Evolutionary conservation across 2,797 vertebrate species (phyloP).

Genomic region (Alcedo atthis): DNA sequence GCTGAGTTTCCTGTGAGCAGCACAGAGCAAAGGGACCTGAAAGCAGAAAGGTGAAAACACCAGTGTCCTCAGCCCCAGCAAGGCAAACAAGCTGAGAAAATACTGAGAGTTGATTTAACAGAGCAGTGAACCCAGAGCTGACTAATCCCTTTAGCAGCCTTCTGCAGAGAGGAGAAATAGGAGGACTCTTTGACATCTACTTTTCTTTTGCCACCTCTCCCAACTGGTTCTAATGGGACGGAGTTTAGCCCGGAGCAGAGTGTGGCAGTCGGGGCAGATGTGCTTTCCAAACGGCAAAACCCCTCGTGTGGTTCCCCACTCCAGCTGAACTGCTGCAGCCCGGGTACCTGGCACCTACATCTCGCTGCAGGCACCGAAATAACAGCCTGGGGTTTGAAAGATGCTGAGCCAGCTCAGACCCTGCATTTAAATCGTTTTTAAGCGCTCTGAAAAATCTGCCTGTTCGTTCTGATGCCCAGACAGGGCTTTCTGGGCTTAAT

Average conservation of each 20-base stretch:
- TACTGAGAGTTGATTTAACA: conserved; percentile 61
- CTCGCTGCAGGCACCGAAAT: conserved; percentile 40
- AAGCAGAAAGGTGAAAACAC: conserved; percentile 63
- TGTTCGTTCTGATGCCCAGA: conserved; percentile 47
- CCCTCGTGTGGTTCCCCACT: accelerated
- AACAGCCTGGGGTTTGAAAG: conserved; percentile 49
- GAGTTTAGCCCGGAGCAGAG: background rate
- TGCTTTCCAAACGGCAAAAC: background rate
- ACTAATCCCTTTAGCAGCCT: conserved; percentile 48
- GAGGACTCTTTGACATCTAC: conserved; percentile 1
- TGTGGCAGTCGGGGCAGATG: background rate
- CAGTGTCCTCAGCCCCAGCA: conserved; percentile 46
- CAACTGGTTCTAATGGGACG: background rate
- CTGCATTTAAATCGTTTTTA: conserved; percentile 36
- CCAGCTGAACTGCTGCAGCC: background rate
- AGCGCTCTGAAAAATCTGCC: conserved; percentile 44
- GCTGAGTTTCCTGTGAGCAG: conserved; percentile 52
- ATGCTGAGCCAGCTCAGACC: conserved; percentile 51
- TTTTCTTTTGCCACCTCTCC: background rate
- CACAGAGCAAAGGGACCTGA: conserved; percentile 24
- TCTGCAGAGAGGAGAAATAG: conserved; percentile 26
- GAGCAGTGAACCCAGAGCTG: conserved; percentile 54
- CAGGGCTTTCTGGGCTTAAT: conserved; percentile 62
- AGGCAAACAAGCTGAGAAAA: conserved; percentile 72
- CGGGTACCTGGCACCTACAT: conserved; percentile 62